A percentile compares a stretch with the other conserved stretches of the same genome.
Evolutionary conservation across 2,113 vertebrate species (phyloP).

Genomic region (Mionectes macconnelli): DNA sequence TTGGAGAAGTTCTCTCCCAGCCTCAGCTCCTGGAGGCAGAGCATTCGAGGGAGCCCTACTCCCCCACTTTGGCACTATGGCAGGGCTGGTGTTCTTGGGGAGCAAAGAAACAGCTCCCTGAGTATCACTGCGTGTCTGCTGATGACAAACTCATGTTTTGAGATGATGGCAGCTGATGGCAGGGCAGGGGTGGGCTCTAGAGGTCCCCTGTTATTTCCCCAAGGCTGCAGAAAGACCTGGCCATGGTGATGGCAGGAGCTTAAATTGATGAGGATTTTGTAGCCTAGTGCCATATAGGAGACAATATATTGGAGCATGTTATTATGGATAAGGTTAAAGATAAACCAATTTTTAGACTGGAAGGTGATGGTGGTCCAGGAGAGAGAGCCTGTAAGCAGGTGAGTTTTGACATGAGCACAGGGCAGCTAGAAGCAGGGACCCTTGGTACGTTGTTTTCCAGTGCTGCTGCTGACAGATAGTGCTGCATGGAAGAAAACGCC

Average conservation of each 20-base stretch:
- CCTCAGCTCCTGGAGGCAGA: not conserved
- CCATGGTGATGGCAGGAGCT: not conserved
- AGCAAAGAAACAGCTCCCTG: not conserved
- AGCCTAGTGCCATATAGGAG: not conserved
- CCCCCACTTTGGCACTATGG: not conserved
- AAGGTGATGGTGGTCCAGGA: not conserved
- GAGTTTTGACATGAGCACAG: not conserved
- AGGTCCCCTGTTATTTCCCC: not conserved
- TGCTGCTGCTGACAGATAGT: not conserved
- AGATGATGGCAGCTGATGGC: not conserved
- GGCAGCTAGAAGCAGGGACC: fast-evolving
- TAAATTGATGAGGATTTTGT: not conserved
- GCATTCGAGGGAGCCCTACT: not conserved
- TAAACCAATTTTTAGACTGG: not conserved
- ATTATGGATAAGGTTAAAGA: not conserved
- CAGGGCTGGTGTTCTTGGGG: not conserved
- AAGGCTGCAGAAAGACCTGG: not conserved
- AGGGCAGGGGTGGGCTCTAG: not conserved
- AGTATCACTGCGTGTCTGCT: not conserved
- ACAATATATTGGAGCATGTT: not conserved
- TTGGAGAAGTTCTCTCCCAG: not conserved
- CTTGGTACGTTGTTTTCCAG: not conserved
- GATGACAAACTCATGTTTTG: not conserved
- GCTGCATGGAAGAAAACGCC: not conserved
- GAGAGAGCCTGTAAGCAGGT: not conserved